phyloP scores from a whole-genome alignment of 2,113 vertebrate species.

The Cebidichthys violaceus region DNA sequence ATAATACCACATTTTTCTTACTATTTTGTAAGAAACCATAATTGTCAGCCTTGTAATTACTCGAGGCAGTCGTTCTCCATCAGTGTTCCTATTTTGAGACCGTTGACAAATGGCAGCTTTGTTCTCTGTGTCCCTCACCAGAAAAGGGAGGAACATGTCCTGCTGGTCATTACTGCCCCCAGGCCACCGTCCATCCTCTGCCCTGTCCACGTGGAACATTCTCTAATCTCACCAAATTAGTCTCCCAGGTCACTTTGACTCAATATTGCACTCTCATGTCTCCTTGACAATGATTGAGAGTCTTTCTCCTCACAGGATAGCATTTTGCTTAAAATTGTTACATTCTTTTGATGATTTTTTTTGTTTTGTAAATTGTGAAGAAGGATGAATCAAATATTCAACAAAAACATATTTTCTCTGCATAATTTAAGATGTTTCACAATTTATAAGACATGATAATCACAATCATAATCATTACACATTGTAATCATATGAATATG shows the following conservation, averaged over 20 bases:
- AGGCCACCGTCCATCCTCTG: slow-evolving; percentile 80
- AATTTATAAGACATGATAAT: neutral
- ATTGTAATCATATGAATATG: neutral
- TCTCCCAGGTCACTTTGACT: slow-evolving; percentile 81
- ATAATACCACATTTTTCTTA: neutral
- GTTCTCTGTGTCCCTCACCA: slow-evolving; percentile 64
- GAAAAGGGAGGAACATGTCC: slow-evolving; percentile 88
- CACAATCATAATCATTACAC: too few relatives aligned
- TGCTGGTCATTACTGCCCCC: slow-evolving; percentile 87
- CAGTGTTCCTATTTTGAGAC: slow-evolving; percentile 6
- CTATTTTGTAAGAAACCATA: neutral
- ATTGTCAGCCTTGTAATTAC: neutral
- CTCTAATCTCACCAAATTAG: slow-evolving; percentile 80
- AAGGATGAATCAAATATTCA: neutral
- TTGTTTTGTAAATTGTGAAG: neutral
- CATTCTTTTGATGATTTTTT: neutral
- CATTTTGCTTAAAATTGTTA: neutral
- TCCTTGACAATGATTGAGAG: neutral
- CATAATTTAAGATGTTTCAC: neutral
- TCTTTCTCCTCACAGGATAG: neutral
- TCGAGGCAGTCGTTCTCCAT: neutral
- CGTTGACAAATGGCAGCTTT: slow-evolving; percentile 30
- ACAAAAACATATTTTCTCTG: neutral
- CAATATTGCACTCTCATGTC: slow-evolving; percentile 14
- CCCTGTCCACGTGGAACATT: slow-evolving; percentile 89